Conservation (phyloP, 2,113 vertebrate species). For the Zosterops japonicus region DNA sequence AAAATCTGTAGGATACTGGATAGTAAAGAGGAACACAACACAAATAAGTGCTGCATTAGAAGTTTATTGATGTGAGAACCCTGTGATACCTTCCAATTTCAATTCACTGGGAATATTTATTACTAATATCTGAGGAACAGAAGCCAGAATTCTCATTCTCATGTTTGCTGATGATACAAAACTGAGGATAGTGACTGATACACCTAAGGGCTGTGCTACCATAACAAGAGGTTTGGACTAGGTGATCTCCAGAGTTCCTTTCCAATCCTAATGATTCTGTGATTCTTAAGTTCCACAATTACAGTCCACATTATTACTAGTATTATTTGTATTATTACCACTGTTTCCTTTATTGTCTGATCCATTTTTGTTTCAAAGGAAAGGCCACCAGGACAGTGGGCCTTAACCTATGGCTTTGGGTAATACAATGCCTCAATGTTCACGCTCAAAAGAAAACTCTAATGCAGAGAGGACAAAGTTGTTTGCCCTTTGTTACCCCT, state of each 20-base stretch:
- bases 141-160: not conserved
- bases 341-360: not conserved
- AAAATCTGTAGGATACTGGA: not conserved
- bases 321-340: not conserved
- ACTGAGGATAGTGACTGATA: not conserved
- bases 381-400: not conserved
- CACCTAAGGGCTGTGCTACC: not conserved
- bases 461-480: not conserved
- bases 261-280: not conserved
- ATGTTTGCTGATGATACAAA: not conserved
- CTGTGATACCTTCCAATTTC: not conserved
- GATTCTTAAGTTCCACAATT: not conserved
- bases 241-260: not conserved
- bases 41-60: not conserved
- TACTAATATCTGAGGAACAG: not conserved
- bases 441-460: not conserved
- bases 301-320: not conserved
- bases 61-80: not conserved
- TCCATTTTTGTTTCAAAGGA: not conserved
- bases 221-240: not conserved
- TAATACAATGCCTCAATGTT: not conserved
- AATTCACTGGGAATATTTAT: not conserved
- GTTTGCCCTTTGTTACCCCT: not conserved
- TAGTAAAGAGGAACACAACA: not conserved
- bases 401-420: not conserved